Percentiles rank a stretch among this genome's conserved stretches.
These are phyloP conservation scores for Caenorhabditis virilis DNA, from an alignment of 2,888 invertebrate species.

Conservation along the genomic window DNA sequence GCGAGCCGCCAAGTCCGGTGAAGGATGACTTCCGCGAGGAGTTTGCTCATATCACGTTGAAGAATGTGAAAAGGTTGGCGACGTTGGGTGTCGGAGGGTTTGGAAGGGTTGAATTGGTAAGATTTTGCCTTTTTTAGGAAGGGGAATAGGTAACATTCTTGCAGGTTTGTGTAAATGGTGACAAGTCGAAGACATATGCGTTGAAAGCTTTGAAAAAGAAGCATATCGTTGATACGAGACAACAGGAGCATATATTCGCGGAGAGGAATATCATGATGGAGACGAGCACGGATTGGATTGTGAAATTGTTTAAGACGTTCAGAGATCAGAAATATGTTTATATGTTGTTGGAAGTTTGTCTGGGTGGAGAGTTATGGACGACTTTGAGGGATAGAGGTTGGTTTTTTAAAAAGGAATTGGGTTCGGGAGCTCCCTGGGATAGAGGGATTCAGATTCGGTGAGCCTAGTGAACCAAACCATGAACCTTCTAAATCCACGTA, in stretches of 20 bases:
- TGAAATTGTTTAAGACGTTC: constrained; percentile 86
- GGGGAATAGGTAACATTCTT: too few species aligned
- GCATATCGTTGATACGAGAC: constrained; percentile 85
- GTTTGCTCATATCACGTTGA: constrained; percentile 77
- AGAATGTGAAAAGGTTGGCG: constrained; percentile 81
- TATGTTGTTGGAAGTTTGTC: constrained; percentile 90
- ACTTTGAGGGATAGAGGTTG: constrained; percentile 85
- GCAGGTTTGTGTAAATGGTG: constrained; percentile 70
- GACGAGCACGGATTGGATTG: constrained; percentile 79
- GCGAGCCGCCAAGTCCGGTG: constrained; percentile 54
- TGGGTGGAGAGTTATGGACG: constrained; percentile 94
- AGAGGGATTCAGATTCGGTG: too few species aligned
- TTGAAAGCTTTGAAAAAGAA: constrained; percentile 87
- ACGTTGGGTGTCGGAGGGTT: constrained; percentile 92
- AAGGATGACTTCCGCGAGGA: constrained; percentile 69
- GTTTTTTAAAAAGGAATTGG: too few species aligned
- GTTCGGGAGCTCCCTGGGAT: background rate
- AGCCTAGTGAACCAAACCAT: too few species aligned
- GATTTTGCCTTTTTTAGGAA: too few species aligned
- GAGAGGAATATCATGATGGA: constrained; percentile 84
- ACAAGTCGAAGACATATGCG: constrained; percentile 76
- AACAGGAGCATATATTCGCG: constrained; percentile 85
- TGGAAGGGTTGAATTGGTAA: constrained; percentile 80
- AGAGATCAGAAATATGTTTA: constrained; percentile 89
- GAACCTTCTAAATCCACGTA: too few species aligned